Evolutionary conservation across 2,113 vertebrate species (phyloP), one percentile per base, ranked within the genome.

Genomic region (Atlantisia rogersi): DNA sequence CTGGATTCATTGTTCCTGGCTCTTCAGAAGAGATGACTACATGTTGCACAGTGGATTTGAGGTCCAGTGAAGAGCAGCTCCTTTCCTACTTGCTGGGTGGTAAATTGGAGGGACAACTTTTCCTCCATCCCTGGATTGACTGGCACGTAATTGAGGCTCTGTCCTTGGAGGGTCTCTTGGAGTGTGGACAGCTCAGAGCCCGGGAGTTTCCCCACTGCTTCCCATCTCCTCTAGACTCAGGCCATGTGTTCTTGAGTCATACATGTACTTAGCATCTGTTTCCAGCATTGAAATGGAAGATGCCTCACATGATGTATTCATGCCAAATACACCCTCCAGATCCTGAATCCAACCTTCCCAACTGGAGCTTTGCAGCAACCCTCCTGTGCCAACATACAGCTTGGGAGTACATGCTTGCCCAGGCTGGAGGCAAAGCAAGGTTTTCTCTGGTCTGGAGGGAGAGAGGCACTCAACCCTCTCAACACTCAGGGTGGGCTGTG

Each of bases 221-320:
- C 69, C 82, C 5, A 0, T 31, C 3, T 9, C 53, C 81, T 77
- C 37, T 10, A 32, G 19, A 14, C 44, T 56, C 80, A 75, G 71
- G 10, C 56, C 26, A 1, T 2, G 22, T 0, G 17, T 70, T 35
- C 56, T n/a, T 4, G 0, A 5, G 29, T 56, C 78, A 17, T 10
- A 22, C 13, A 6, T 31, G 42, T 10, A 19, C 35, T 14, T 10
- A 74, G 63, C 40, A n/a, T 26, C 78, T 28, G 21, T 11, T 77
- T 19, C 59, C 53, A 55, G n/a, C 35, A 8, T 70, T 65, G 6
- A 10, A 75, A 50, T n/a, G 31, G 71, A 56, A 88, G 69, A 77
- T 14, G 15, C 20, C 90, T 68, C 62, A 60, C 39, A 11, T 2
- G 3, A 48, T 17, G 56, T 22, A 21, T 86, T 74, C 10, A 91